Base-by-base conservation (phyloP, 2,113 vertebrate genomes). In the Cololabis saira region DNA sequence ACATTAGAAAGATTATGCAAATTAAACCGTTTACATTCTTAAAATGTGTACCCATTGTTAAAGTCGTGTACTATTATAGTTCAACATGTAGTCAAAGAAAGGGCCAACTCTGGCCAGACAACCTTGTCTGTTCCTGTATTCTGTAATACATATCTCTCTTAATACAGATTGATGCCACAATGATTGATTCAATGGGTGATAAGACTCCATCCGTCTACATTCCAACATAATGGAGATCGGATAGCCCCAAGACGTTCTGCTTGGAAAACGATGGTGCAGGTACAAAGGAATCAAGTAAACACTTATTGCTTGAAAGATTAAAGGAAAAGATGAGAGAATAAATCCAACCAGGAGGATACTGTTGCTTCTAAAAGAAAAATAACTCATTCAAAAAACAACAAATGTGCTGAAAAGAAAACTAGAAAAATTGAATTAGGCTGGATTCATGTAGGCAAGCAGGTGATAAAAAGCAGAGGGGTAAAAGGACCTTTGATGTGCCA, bases 131-230 rank as follows among this genome's bases (percentile, higher is more conserved):
- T 37, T 37, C 10, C 33, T 37, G 33, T 37, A 4, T 37, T 37
- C 10, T 37, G 33, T 37, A 37, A 37, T 11, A 37, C 10, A 37
- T 37, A 17, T 37, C 10, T 54, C 27, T 21, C 5, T 57, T 16
- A 9, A 13, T 17, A 47, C 42, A 47, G 57, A 30, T 60, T 47
- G 57, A 47, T 60, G 43, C 43, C 22, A 60, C 22, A 17, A 21
- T 59, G 2, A 44, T 44, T 27, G 43, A 45, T 7, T 14, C 1
- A 8, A 58, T 58, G 41, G 55, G 44, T 43, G 55, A 44, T 44
- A 5, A 22, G 5, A 44, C 22, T 3, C 57, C 30, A 1, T 24
- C 57, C 27, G 22, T 15, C 4, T 60, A 60, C 57, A 60, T 60
- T 7, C 57, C 57, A 60, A 17, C 15, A 18, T 60, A n/a, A 60